Evolutionary conservation across 1,140 invertebrate species (phyloP).

Genomic region (Diorhabda sublineata): DNA sequence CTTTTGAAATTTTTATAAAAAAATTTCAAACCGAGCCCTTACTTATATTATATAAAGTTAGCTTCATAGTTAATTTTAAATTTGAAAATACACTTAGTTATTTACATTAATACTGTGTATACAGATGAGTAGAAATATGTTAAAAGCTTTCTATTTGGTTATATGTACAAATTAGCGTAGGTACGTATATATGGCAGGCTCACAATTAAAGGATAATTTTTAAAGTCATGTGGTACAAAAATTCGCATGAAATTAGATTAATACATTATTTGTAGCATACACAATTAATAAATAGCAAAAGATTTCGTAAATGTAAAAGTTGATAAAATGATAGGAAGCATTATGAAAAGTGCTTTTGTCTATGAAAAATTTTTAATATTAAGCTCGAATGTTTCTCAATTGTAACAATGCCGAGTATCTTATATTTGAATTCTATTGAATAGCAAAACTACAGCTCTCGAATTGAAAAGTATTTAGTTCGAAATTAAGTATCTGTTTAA

Average conservation of each 20-base stretch:
- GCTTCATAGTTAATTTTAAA: background rate
- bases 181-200: constrained; percentile 40
- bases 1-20: constrained; percentile 20
- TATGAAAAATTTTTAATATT: background rate
- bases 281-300: too few relatives aligned
- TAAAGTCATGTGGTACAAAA: constrained; percentile 15
- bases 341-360: background rate
- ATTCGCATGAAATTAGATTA: background rate
- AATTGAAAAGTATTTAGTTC: too few relatives aligned
- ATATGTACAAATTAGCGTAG: constrained; percentile 31
- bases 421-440: too few relatives aligned
- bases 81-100: constrained; percentile 37
- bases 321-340: too few relatives aligned
- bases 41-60: constrained; percentile 4
- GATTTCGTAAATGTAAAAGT: too few relatives aligned
- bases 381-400: background rate
- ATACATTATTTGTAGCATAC: too few relatives aligned
- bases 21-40: constrained; percentile 22
- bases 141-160: constrained; percentile 36
- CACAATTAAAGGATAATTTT: constrained; percentile 19
- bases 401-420: background rate
- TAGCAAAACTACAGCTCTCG: too few relatives aligned
- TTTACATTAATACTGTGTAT: constrained; percentile 37
- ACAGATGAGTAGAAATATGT: constrained; percentile 35
- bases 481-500: too few relatives aligned